These are phyloP conservation scores for Cryptus viduatorius DNA, from an alignment of 2,888 invertebrate species.

Conservation along the genomic window DNA sequence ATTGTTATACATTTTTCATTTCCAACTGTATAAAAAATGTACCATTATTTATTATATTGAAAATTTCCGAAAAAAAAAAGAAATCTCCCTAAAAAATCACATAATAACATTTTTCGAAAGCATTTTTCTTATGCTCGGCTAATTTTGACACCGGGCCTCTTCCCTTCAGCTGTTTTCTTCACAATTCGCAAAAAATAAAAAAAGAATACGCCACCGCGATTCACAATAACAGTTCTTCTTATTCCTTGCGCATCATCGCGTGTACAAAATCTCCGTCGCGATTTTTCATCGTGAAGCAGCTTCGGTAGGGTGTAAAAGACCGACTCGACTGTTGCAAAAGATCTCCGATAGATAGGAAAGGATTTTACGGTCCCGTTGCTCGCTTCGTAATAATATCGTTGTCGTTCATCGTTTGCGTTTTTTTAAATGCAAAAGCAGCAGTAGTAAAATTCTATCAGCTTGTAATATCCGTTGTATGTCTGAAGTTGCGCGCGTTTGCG, in stretches of 20 bases:
- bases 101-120: too few species aligned
- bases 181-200: slow-evolving; percentile 21
- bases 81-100: too few species aligned
- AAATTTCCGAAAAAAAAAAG: too few species aligned
- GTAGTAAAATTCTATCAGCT: slow-evolving; percentile 26
- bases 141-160: slow-evolving; percentile 10
- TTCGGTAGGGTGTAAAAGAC: not conserved
- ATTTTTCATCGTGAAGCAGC: not conserved
- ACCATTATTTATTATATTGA: too few species aligned
- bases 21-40: too few species aligned
- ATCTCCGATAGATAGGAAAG: slow-evolving; percentile 47
- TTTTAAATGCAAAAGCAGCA: slow-evolving; percentile 2
- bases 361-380: slow-evolving; percentile 47
- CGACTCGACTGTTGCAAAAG: slow-evolving; percentile 10
- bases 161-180: slow-evolving; percentile 16
- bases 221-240: not conserved
- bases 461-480: slow-evolving; percentile 26
- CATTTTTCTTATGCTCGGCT: not conserved
- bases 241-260: slow-evolving; percentile 27
- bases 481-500: not conserved
- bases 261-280: not conserved
- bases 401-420: slow-evolving; percentile 2
- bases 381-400: slow-evolving; percentile 19
- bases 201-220: not conserved
- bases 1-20: too few species aligned